Evolutionary conservation across 2,113 vertebrate genomes (phyloP).

Genomic region (Rhynchopsitta pachyrhyncha): DNA sequence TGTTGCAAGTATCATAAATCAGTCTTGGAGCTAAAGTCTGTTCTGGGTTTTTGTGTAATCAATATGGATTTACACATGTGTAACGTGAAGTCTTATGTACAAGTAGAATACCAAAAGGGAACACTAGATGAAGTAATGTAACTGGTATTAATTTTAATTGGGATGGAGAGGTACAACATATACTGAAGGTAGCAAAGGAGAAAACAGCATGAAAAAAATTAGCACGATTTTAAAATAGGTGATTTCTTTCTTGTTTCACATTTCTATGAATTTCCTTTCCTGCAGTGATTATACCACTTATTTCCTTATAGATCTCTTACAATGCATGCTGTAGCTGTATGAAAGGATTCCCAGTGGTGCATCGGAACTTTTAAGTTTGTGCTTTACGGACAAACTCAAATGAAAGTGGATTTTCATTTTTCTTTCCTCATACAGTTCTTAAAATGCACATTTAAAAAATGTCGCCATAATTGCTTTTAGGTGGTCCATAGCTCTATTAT

Average conservation of each 20-base stretch:
- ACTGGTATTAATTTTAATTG: neutral
- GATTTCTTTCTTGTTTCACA: neutral
- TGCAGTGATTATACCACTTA: neutral
- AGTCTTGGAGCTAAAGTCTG: neutral
- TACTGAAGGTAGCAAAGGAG: neutral
- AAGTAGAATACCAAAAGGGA: neutral
- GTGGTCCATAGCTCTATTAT: neutral
- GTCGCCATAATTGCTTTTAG: neutral
- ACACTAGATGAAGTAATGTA: neutral
- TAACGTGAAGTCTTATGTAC: neutral
- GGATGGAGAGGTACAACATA: neutral
- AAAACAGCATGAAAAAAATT: constrained; percentile 23
- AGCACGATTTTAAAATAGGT: neutral
- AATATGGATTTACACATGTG: neutral
- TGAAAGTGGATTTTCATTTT: neutral
- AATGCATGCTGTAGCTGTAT: neutral
- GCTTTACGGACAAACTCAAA: neutral
- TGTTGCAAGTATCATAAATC: neutral
- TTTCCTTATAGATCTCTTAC: neutral
- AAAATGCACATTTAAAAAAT: neutral
- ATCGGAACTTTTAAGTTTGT: neutral
- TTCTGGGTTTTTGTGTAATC: neutral
- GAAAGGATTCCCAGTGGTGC: neutral
- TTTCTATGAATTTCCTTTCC: neutral
- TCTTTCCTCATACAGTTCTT: neutral